phyloP scores from a whole-genome alignment of 2,797 vertebrate genomes.

The Gymnoscopelus braueri region DNA sequence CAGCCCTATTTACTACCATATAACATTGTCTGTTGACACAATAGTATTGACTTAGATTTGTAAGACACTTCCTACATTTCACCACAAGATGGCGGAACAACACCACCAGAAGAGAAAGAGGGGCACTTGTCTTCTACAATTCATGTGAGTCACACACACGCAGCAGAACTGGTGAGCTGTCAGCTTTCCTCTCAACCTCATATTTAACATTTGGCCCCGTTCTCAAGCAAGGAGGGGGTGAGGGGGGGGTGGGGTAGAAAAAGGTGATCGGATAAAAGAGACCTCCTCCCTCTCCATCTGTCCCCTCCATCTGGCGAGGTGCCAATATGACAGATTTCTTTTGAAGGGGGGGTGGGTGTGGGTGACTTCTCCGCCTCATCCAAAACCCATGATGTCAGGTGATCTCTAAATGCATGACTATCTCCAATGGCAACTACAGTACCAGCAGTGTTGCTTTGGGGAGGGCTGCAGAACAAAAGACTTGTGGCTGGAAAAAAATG shows the following conservation, averaged over 20 bases:
- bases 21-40: too few species aligned
- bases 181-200: conserved; percentile 27
- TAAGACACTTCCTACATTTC: neutral
- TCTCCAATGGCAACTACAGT: conserved; percentile 24
- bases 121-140: too few species aligned
- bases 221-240: conserved; percentile 41
- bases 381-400: conserved; percentile 66
- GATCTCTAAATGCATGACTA: conserved; percentile 53
- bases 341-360: conserved; percentile 35
- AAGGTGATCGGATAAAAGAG: conserved; percentile 63
- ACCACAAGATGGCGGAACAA: conserved; percentile 74
- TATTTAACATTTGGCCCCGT: conserved; percentile 49
- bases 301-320: conserved; percentile 47
- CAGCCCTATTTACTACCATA: too few species aligned
- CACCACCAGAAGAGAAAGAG: conserved; percentile 1
- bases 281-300: conserved; percentile 55
- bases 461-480: conserved; percentile 50
- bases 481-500: conserved; percentile 27
- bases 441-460: conserved; percentile 14
- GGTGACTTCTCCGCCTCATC: conserved; percentile 60
- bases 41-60: too few species aligned
- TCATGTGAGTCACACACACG: neutral
- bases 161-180: conserved; percentile 14
- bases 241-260: neutral
- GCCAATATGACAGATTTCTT: conserved; percentile 58